phyloP scores from a whole-genome alignment of 2,888 invertebrate genomes.

The Ichneumon xanthorius region DNA sequence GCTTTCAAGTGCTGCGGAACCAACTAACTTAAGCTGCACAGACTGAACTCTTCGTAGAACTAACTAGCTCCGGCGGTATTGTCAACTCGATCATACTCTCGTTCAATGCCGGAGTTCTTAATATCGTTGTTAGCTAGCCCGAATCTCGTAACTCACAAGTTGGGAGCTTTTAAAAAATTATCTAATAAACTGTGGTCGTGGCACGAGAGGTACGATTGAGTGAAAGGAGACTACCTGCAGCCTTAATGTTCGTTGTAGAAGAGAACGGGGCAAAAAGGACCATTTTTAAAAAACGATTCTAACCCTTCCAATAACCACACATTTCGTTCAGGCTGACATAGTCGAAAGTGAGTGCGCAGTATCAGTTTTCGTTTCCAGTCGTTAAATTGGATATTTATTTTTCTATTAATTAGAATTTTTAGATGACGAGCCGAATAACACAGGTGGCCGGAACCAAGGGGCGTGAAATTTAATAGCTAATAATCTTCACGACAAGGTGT shows the following conservation, averaged over 20 bases:
- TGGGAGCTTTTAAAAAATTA: no score
- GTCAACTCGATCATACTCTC: background rate
- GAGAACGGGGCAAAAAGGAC: no score
- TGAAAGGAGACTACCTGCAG: no score
- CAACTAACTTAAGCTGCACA: constrained; percentile 10
- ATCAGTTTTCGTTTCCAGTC: background rate
- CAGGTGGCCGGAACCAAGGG: background rate
- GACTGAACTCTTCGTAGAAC: background rate
- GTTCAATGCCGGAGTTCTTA: background rate
- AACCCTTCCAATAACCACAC: background rate
- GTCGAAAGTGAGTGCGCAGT: background rate
- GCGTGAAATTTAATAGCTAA: background rate
- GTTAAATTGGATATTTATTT: background rate
- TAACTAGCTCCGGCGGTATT: background rate
- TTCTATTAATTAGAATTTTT: background rate
- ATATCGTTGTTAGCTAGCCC: background rate
- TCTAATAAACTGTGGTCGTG: background rate
- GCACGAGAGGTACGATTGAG: no score
- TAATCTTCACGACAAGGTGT: background rate
- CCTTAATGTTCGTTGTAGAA: no score
- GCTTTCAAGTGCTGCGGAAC: constrained; percentile 2
- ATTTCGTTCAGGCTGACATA: background rate
- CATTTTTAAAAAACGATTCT: no score
- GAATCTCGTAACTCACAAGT: no score
- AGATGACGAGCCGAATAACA: background rate